Percentiles rank a stretch among this genome's conserved stretches.
Conservation (phyloP, 2,888 invertebrate genomes). For the Heliconius ismenius region DNA sequence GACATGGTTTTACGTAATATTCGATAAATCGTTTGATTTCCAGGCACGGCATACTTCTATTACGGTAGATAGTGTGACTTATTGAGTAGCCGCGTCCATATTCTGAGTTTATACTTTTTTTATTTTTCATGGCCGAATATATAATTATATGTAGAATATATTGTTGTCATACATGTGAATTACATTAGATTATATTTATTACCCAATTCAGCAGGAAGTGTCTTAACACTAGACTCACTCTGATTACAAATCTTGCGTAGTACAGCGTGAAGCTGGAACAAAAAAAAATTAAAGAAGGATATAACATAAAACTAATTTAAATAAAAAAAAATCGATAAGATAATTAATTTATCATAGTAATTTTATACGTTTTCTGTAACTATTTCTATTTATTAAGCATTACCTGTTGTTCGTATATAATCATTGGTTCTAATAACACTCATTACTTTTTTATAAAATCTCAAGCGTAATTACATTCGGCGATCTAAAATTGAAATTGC, state of each 20-base stretch:
- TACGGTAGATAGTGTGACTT: constrained; percentile 38
- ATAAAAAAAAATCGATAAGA: too few species aligned
- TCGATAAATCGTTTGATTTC: constrained; percentile 34
- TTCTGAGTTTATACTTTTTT: constrained; percentile 28
- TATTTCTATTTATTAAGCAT: neutral
- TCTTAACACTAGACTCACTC: neutral
- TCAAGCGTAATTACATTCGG: constrained; percentile 11
- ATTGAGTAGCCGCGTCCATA: constrained; percentile 33
- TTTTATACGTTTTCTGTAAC: neutral
- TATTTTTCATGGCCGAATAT: neutral
- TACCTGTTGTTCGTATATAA: neutral
- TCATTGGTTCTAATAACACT: constrained; percentile 1
- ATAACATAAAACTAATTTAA: neutral
- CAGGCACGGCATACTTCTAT: constrained; percentile 35
- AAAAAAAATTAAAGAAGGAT: neutral
- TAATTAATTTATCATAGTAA: too few species aligned
- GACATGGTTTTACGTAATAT: constrained; percentile 10
- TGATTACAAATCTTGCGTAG: too few species aligned
- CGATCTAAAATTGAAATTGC: constrained; percentile 28
- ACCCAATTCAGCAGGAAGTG: too few species aligned
- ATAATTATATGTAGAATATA: neutral
- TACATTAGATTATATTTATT: too few species aligned
- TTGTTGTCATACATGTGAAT: neutral
- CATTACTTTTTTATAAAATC: constrained; percentile 4
- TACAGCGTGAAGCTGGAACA: neutral